Evolutionary conservation across 2,797 vertebrate genomes (phyloP).

Genomic region (Psittacula derbiana): DNA sequence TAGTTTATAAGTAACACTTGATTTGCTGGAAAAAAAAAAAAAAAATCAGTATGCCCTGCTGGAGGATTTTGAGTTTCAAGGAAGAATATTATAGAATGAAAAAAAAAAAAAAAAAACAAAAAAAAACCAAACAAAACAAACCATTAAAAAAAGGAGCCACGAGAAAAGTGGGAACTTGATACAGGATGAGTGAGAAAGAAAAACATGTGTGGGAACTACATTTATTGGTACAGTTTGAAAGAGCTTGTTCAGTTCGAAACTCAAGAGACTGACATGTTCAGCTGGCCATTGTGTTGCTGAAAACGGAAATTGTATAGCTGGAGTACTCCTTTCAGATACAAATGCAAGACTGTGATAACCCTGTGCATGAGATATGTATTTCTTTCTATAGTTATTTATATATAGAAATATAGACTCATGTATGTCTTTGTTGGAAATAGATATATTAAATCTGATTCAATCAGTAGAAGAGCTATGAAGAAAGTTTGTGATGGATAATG

Average conservation of each 20-base stretch:
- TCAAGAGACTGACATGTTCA: not conserved
- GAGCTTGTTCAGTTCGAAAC: not conserved
- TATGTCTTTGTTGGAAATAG: not conserved
- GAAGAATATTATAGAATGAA: not conserved
- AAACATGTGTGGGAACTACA: not conserved
- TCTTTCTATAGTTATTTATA: not conserved
- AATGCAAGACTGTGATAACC: not conserved
- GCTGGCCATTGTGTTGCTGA: not conserved
- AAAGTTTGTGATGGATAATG: not conserved
- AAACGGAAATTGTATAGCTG: not conserved
- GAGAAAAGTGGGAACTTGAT: not conserved
- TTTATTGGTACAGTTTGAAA: not conserved
- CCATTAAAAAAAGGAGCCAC: not conserved
- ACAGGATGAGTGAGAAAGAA: not conserved
- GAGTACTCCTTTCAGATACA: not conserved
- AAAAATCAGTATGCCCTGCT: not conserved
- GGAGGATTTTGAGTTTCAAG: not conserved
- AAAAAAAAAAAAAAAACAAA: no score
- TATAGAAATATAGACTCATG: not conserved
- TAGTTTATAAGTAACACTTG: not conserved
- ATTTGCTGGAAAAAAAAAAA: not conserved
- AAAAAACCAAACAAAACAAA: no score
- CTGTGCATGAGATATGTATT: not conserved
- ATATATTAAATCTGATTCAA: not conserved
- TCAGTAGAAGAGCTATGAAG: not conserved